Evolutionary conservation across 92 coral and sea anemone genomes (phyloP).

Genomic region (Epizoanthus ramosus): DNA sequence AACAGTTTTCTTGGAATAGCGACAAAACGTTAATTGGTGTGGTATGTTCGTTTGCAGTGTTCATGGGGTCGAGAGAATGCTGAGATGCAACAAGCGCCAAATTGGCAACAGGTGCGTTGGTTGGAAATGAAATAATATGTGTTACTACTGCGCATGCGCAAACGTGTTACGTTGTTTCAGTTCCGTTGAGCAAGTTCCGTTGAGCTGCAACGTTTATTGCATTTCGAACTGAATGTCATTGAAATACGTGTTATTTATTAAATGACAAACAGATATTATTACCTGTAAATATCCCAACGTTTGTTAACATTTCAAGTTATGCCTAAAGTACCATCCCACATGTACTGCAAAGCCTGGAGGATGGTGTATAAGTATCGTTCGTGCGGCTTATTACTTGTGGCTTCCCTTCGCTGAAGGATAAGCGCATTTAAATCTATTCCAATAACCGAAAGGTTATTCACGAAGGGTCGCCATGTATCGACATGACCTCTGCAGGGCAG

Average conservation of each 20-base stretch:
- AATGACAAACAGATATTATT: background rate
- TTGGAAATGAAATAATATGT: too few relatives aligned
- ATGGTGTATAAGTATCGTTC: constrained; percentile 32
- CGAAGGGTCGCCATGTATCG: constrained; percentile 75
- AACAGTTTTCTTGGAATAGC: too few relatives aligned
- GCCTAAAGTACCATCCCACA: constrained; percentile 27
- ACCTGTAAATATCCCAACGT: background rate
- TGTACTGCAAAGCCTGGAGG: background rate
- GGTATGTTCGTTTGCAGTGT: constrained; percentile 10
- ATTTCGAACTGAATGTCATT: background rate
- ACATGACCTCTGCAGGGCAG: constrained; percentile 90
- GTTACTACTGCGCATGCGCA: constrained; percentile 32
- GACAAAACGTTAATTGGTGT: background rate
- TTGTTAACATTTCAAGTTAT: background rate
- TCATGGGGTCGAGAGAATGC: constrained; percentile 39
- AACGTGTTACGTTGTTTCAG: background rate
- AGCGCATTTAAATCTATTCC: constrained; percentile 94
- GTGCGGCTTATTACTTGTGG: fast-evolving
- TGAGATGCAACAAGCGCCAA: constrained; percentile 11
- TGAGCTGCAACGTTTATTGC: background rate
- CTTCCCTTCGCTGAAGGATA: constrained; percentile 97
- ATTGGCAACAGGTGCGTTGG: constrained; percentile 34
- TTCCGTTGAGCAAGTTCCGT: too few relatives aligned
- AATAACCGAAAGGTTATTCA: constrained; percentile 69
- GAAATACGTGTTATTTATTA: background rate